Base-by-base conservation (phyloP, 2,888 invertebrate species). In the Drosophila meridionalis region DNA sequence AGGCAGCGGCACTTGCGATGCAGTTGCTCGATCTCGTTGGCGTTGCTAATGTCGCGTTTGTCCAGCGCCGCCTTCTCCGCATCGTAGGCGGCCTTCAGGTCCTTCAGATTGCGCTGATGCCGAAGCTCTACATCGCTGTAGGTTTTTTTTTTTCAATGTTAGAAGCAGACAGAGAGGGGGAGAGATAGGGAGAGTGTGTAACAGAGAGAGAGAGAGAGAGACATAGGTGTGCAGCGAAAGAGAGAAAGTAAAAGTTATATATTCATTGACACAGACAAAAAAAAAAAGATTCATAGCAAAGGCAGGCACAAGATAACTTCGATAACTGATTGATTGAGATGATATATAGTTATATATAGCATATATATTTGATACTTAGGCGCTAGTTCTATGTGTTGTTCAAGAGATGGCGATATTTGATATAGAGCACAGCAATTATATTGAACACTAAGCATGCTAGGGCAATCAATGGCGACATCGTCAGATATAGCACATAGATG, bases 1-100 rank as follows among this genome's bases (percentile, higher is more conserved):
- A 95, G 91, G 83, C 94, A 94, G 78, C 94, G 93, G 84, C 94
- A 94, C 83, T 94, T 94, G 75, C 94, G 92, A 83, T 94, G 94
- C 76, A 95, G 91, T 81, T 94, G 94, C 82, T 94, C 94, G 69
- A 94, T 94, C 81, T 94, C 94, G 85, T 94, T 94, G 38, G 93
- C 92, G 83, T 94, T 94, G 86, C 94, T 94, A 56, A 94, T 93
- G 76, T 93, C 93, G 73, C 93, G 93, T 77, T 93, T 92, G 60
- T 93, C 93, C 78, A 93, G 83, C 12, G 92, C 90, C 52, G 89
- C 82, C 74, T 93, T 92, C 82, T 93, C 93, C 64, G 92, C 89
- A 80, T 92, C 92, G 74, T 93, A 93, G 73, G 92, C 90, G n/a
- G 90, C 92, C 83, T 92, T 92, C 52, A 93, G 82, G 78, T 93